These are phyloP conservation scores for Podotricha telesiphe DNA, from an alignment of 2,888 invertebrate species.

Conservation along the genomic window DNA sequence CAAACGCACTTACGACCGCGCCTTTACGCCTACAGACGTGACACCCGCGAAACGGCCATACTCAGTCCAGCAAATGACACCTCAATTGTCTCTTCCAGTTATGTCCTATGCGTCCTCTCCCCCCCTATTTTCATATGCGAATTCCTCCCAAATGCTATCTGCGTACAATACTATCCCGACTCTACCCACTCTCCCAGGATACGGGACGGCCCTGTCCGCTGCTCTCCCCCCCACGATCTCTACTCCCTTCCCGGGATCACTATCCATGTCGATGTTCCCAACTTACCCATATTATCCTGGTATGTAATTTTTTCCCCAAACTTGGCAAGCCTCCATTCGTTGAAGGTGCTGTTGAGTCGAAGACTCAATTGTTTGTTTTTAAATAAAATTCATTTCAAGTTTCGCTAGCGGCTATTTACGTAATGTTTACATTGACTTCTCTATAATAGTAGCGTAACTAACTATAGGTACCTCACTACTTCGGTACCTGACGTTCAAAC, in stretches of 20 bases:
- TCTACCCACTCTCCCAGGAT: conserved; percentile 65
- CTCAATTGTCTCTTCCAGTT: conserved; percentile 71
- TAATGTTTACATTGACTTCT: background rate
- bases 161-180: conserved; percentile 61
- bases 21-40: conserved; percentile 82
- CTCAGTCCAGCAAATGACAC: conserved; percentile 68
- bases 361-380: background rate
- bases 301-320: conserved; percentile 49
- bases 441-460: conserved; percentile 9
- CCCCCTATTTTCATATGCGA: conserved; percentile 76
- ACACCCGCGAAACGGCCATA: conserved; percentile 78
- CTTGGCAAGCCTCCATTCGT: background rate
- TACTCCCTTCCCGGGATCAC: conserved; percentile 58
- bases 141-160: conserved; percentile 65
- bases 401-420: background rate
- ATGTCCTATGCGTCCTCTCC: conserved; percentile 79
- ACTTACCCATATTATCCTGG: conserved; percentile 70
- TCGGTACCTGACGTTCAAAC: conserved; percentile 33
- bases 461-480: conserved; percentile 13
- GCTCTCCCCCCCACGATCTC: conserved; percentile 61
- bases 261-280: conserved; percentile 66
- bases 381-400: background rate
- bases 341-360: too few relatives aligned
- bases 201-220: conserved; percentile 63
- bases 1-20: conserved; percentile 89